Evolutionary conservation across 2,797 vertebrate species (phyloP).

Genomic region (Sebastiscus albofasciatus): DNA sequence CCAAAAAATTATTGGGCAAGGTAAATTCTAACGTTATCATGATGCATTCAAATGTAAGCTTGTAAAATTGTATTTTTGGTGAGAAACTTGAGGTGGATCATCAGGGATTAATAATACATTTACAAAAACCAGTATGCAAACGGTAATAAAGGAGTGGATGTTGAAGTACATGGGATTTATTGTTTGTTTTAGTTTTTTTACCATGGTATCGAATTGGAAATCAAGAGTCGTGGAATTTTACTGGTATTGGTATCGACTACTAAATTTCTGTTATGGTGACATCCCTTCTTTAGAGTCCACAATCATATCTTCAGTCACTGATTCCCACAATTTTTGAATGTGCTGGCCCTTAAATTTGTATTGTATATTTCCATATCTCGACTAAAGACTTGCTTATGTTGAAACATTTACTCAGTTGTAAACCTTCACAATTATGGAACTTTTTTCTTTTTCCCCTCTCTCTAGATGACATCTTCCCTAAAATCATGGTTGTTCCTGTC

Average conservation of each 20-base stretch:
- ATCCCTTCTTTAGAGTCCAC: not conserved
- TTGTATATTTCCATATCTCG: not conserved
- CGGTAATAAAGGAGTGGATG: no score
- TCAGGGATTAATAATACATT: no score
- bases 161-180: no score
- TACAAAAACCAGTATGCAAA: no score
- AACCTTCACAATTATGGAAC: not conserved
- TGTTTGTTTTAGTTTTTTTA: no score
- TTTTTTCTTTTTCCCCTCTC: not conserved
- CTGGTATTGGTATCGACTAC: no score
- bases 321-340: not conserved
- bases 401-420: not conserved
- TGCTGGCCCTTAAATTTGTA: not conserved
- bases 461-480: constrained; percentile 74
- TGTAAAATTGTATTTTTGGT: no score
- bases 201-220: no score
- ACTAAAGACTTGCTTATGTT: not conserved
- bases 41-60: no score
- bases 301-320: not conserved
- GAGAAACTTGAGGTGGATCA: no score
- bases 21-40: not conserved
- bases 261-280: no score
- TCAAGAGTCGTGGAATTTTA: no score
- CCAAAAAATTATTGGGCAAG: not conserved
- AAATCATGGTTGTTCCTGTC: constrained; percentile 89